Evolutionary conservation across 2,888 invertebrate genomes (phyloP), one percentile per base, ranked within the genome.

Genomic region (Papilio protenor): DNA sequence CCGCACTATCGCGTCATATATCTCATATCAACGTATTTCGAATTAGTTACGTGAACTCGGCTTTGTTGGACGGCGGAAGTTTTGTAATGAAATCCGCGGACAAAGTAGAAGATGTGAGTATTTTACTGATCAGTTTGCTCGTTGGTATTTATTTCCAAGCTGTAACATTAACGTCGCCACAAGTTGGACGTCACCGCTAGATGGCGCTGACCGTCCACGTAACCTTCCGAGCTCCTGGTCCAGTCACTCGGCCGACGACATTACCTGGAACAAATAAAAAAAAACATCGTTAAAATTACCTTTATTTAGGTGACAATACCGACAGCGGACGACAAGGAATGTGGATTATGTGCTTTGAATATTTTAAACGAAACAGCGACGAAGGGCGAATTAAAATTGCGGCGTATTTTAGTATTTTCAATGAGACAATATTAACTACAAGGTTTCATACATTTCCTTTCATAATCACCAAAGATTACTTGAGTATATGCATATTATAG

Each of bases 191-290:
- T 40, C 40, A 40, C 23, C 12, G 57, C 12, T 59, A 59, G 23
- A 59, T 59, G 57, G 23, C 23, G 11, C 57, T 59, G 12, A 59
- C 23, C 12, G 21, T 1, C 3, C 16, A 21, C 10, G 12, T 59
- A 12, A 52, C 52, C 52, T 59, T 11, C 57, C 10, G 12, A 5
- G 2, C 21, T 23, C 11, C 21, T 1, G 57, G 1, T 57, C 10
- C 18, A 11, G 57, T 10, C 57, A 10, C 57, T 12, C 23, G 23
- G 23, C 1, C n/a, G 64, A 64, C 40, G 40, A 69, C 6, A 14
- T 69, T 69, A 69, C 66, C 66, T 77, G 77, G 40, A 77, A 77
- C 77, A 73, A 77, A 69, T 45, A 69, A 77, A 77, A 77, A 33
- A 40, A 73, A 21, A 33, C 69, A 69, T 18, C 10, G 23, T 76